Percentiles rank a stretch among this genome's conserved stretches.
phyloP scores from a whole-genome alignment of 2,797 vertebrate species.

The Lemur catta region DNA sequence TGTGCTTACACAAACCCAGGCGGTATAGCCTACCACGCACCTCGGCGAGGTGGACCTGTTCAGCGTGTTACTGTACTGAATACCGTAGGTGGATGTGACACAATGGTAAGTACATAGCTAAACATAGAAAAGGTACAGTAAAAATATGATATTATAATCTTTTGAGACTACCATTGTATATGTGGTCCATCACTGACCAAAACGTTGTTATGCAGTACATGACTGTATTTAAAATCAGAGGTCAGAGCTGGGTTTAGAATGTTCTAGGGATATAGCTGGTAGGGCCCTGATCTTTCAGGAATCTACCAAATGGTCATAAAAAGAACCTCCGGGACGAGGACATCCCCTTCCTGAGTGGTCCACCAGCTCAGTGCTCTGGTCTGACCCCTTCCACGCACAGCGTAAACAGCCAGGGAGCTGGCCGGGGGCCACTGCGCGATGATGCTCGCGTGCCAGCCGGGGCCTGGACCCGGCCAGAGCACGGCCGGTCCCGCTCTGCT shows the following conservation, averaged over 20 bases:
- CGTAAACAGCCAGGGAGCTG: not conserved
- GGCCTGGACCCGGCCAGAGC: not conserved
- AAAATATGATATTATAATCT: not conserved
- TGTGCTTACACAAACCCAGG: not conserved
- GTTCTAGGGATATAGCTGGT: not conserved
- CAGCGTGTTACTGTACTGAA: not conserved
- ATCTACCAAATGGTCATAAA: not conserved
- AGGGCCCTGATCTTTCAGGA: not conserved
- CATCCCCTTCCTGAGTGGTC: not conserved
- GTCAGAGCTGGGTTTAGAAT: not conserved
- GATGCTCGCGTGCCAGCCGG: rapidly evolving
- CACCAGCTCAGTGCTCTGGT: not conserved
- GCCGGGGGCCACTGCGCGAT: not conserved
- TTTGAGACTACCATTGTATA: not conserved
- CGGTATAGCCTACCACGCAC: not conserved
- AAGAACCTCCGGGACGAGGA: not conserved
- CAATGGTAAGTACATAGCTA: not conserved
- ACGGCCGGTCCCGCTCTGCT: not conserved
- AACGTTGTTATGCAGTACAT: not conserved
- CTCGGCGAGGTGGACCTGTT: not conserved
- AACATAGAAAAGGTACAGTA: not conserved
- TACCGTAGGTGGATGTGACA: not conserved
- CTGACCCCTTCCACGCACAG: not conserved
- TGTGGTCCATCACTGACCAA: not conserved
- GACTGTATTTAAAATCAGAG: not conserved